Base-by-base conservation (phyloP, 92 coral and sea anemone species). In the Blastomussa wellsi region DNA sequence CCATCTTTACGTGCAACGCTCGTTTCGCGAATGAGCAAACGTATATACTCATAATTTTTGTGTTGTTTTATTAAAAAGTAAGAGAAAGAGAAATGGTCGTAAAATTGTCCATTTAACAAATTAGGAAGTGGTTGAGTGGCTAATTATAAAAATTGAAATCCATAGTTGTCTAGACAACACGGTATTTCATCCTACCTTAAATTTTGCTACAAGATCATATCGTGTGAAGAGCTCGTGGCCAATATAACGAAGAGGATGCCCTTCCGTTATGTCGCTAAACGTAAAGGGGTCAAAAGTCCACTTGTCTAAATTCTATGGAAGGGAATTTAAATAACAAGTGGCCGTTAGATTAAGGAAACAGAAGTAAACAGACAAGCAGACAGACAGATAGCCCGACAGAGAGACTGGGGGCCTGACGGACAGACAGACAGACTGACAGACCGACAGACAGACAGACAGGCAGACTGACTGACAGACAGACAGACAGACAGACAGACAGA, bases 261-360 rank as follows among this genome's bases (percentile, higher is more conserved):
- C 92, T 24, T 87, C 97, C 2, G 94, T 84, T 55, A 89, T 92
- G 38, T 96, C 93, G 51, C 89, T 92, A 24, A 96, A 87, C 48
- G 83, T 80, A 31, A 96, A 94, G 14, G 95, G 94, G 42, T 96
- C 99, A 51, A 95, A 96, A 22, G 95, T 94, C 99, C 99, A 96
- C 42, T 90, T 89, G 78, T 93, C 92, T 79, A 96, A 79, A 37
- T 87, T 83, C 99, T 96, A 69, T n/a, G 70, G 14, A 74, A 67
- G 60, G 24, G 55, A 48, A 70, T 29, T 10, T 31, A 20, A 67
- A 17, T 0, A 38, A 33, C 24, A 44, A 28, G 53, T 59, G 9
- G 16, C 52, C 35, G 19, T 16, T 24, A 55, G 1, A 24, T 31
- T 7, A 19, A 64, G 11, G 24, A 42, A 62, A 32, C 59, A 35